Evolutionary conservation across 2,113 vertebrate genomes (phyloP).

Genomic region (Pelusios castaneus): DNA sequence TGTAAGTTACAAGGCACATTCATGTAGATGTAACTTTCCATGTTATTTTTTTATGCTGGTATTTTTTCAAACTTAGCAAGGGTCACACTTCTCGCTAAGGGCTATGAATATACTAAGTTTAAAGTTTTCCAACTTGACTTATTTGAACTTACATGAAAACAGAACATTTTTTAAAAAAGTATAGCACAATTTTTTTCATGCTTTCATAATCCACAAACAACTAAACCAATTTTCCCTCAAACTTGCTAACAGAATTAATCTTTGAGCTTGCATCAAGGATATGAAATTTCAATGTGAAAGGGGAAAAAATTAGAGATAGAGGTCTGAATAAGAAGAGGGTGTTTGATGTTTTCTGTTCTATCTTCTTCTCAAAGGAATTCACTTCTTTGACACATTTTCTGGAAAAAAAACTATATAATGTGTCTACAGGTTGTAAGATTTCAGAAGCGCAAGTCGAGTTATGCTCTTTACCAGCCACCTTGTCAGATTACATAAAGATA

Average conservation of each 20-base stretch:
- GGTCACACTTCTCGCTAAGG: background rate
- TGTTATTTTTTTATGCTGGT: background rate
- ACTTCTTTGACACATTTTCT: background rate
- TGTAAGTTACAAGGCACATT: background rate
- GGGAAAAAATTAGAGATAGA: background rate
- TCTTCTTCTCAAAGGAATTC: background rate
- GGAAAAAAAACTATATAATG: background rate
- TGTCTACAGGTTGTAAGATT: background rate
- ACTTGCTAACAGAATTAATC: background rate
- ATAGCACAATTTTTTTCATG: background rate
- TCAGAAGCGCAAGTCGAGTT: background rate
- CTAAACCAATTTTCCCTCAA: background rate
- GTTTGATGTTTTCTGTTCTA: background rate
- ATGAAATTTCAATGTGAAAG: background rate
- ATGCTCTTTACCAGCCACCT: background rate
- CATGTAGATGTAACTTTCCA: background rate
- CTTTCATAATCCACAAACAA: background rate
- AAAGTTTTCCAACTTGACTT: background rate
- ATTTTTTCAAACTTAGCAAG: background rate
- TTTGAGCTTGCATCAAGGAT: background rate
- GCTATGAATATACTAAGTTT: background rate
- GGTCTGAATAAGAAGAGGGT: background rate
- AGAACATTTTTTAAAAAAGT: background rate
- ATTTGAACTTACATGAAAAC: background rate
- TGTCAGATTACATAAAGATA: background rate